phyloP scores from a whole-genome alignment of 2,888 invertebrate species.

The Platycnemis pennipes region DNA sequence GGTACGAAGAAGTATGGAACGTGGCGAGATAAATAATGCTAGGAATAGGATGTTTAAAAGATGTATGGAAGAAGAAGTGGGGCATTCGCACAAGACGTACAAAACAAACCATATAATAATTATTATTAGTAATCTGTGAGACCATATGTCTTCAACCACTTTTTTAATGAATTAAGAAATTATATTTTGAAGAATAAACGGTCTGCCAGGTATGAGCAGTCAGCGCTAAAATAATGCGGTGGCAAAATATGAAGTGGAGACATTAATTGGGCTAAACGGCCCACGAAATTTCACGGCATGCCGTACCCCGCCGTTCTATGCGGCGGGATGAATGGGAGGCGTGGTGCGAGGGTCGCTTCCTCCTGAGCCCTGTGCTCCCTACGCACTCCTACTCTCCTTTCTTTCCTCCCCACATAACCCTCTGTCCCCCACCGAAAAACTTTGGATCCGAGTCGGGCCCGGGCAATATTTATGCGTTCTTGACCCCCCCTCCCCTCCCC shows the following conservation, averaged over 20 bases:
- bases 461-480: constrained; percentile 4
- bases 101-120: too few relatives aligned
- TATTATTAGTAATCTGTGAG: too few relatives aligned
- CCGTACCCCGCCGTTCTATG: neutral
- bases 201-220: neutral
- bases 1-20: too few relatives aligned
- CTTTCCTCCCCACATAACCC: neutral
- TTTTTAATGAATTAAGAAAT: too few relatives aligned
- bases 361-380: neutral
- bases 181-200: neutral
- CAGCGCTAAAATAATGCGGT: neutral
- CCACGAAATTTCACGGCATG: constrained; percentile 7
- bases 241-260: neutral
- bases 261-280: neutral
- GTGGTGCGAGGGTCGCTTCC: too few relatives aligned
- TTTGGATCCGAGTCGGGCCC: neutral
- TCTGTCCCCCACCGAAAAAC: neutral
- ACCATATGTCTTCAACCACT: too few relatives aligned
- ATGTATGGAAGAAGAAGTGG: too few relatives aligned
- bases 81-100: too few relatives aligned
- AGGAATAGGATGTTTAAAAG: too few relatives aligned
- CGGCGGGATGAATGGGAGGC: neutral
- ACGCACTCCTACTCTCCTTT: neutral
- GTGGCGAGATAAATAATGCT: too few relatives aligned
- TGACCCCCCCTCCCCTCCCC: neutral